phyloP scores from a whole-genome alignment of 2,797 vertebrate genomes.

The Anniella stebbinsi region DNA sequence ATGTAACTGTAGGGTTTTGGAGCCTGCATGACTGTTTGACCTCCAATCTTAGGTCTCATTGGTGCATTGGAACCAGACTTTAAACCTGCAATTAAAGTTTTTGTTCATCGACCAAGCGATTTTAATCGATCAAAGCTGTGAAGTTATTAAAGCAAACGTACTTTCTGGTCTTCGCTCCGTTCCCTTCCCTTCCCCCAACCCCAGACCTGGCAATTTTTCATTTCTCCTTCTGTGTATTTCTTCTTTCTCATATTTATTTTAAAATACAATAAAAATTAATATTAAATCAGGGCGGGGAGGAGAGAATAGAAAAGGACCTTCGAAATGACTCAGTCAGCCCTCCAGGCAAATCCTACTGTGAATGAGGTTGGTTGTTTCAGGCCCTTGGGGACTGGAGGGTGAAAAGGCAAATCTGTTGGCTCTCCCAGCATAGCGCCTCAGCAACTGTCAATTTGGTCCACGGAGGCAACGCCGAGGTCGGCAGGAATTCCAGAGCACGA shows the following conservation, averaged over 20 bases:
- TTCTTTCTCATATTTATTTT: background rate
- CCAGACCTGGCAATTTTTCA: no score
- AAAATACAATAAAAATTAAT: background rate
- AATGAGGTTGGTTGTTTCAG: background rate
- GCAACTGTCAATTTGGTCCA: background rate
- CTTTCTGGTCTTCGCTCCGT: background rate
- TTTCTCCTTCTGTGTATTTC: background rate
- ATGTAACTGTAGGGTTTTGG: background rate
- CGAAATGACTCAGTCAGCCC: background rate
- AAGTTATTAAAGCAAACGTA: background rate
- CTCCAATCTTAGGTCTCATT: no score
- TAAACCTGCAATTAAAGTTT: background rate
- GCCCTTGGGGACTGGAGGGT: background rate
- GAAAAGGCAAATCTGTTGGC: background rate
- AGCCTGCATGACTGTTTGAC: background rate
- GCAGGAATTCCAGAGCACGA: background rate
- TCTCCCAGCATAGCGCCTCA: background rate
- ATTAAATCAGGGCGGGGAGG: rapidly evolving
- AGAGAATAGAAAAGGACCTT: background rate
- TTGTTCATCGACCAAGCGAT: no score
- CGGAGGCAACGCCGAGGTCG: background rate
- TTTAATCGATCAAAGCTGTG: background rate
- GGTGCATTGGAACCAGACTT: background rate
- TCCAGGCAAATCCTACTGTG: background rate
- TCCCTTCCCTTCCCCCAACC: rapidly evolving